A percentile compares a stretch with the other conserved stretches of the same genome.
Conservation (phyloP, 2,113 vertebrate species). For the Anolis carolinensis region DNA sequence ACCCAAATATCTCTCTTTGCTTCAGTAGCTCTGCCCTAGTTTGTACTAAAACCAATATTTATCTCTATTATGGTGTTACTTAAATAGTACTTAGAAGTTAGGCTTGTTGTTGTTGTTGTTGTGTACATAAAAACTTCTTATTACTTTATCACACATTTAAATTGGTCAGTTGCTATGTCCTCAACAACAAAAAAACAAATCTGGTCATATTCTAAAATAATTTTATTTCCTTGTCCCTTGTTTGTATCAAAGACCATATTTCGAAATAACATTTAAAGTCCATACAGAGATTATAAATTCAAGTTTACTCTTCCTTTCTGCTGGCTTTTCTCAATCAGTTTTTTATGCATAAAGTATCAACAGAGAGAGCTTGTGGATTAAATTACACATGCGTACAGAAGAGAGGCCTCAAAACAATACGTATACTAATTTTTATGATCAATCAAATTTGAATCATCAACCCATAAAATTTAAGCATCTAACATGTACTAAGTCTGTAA, state of each 20-base stretch:
- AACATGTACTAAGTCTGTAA: constrained; percentile 62
- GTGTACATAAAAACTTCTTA: background rate
- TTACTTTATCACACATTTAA: background rate
- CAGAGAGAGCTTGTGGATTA: constrained; percentile 62
- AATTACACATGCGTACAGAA: constrained; percentile 62
- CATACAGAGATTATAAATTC: constrained; percentile 18
- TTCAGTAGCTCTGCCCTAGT: no score
- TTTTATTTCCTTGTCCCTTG: background rate
- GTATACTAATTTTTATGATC: constrained; percentile 67
- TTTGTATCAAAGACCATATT: background rate
- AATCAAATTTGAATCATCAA: constrained; percentile 70
- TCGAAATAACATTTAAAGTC: background rate
- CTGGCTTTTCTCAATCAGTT: constrained; percentile 47
- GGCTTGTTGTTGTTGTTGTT: background rate
- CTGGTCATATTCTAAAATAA: background rate
- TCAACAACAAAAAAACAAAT: background rate
- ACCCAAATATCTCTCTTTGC: no score
- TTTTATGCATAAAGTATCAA: constrained; percentile 51
- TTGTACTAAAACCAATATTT: no score
- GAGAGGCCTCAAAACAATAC: constrained; percentile 67
- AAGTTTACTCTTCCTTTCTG: constrained; percentile 16
- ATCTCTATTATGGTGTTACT: background rate
- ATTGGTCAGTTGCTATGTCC: background rate
- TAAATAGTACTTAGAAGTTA: background rate
- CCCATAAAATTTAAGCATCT: constrained; percentile 68